These are phyloP conservation scores for Scomberomorus guttatus DNA, from an alignment of 2,797 vertebrate species.

Conservation along the genomic window DNA sequence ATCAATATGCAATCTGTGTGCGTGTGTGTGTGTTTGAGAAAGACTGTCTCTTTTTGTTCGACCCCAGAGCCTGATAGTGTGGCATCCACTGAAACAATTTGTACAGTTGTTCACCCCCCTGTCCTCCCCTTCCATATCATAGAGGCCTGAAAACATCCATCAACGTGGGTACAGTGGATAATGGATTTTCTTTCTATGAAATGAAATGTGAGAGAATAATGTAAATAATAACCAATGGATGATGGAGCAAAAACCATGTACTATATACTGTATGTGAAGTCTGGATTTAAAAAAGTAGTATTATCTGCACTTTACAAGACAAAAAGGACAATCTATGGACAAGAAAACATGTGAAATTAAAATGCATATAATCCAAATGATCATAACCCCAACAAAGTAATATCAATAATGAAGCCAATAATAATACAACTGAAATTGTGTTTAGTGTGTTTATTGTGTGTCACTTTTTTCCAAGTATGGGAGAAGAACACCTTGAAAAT, in stretches of 20 bases:
- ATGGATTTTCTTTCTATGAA: conserved; percentile 84
- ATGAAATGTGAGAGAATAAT: conserved; percentile 81
- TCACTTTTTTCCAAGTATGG: neutral
- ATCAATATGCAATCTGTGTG: conserved; percentile 82
- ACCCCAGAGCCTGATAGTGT: conserved; percentile 68
- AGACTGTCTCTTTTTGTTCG: conserved; percentile 45
- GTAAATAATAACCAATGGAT: conserved; percentile 77
- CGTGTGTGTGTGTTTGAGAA: conserved; percentile 70
- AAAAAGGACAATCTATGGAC: conserved; percentile 84
- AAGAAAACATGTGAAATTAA: conserved; percentile 69
- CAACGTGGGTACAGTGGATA: conserved; percentile 75
- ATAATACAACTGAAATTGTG: conserved; percentile 77
- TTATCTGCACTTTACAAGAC: conserved; percentile 87
- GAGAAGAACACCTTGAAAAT: neutral
- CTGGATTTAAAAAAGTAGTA: conserved; percentile 80
- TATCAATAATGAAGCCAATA: conserved; percentile 85
- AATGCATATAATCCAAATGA: conserved; percentile 83
- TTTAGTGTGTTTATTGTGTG: conserved; percentile 77
- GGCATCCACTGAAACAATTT: conserved; percentile 70
- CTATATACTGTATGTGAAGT: conserved; percentile 81
- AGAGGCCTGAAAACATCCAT: conserved; percentile 79
- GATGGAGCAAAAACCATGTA: conserved; percentile 72
- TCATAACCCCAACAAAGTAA: conserved; percentile 81
- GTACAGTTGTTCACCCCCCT: conserved; percentile 63
- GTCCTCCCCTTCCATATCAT: conserved; percentile 58